These are phyloP conservation scores for Argyrosomus japonicus DNA, from an alignment of 2,113 vertebrate genomes.

Conservation along the genomic window DNA sequence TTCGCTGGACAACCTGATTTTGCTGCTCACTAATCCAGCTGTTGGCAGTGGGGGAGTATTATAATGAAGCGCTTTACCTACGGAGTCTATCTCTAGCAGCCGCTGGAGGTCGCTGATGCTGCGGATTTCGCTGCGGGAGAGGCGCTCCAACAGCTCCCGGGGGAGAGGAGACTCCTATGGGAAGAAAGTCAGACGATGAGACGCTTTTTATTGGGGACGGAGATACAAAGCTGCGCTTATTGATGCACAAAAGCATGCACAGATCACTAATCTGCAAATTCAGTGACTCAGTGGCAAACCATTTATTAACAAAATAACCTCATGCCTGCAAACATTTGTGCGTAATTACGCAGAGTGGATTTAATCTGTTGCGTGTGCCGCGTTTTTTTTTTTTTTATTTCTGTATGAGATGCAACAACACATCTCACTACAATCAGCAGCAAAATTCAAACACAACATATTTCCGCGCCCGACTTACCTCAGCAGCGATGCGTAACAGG, in stretches of 20 bases:
- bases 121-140: slow-evolving; percentile 93
- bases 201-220: neutral
- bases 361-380: neutral
- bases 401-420: neutral
- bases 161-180: slow-evolving; percentile 92
- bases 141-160: slow-evolving; percentile 91
- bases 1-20: neutral
- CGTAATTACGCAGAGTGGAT: slow-evolving; percentile 49
- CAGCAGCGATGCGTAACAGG: slow-evolving; percentile 76
- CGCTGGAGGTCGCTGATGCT: slow-evolving; percentile 98
- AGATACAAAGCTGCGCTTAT: neutral
- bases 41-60: slow-evolving; percentile 35
- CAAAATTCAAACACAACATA: neutral
- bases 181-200: slow-evolving; percentile 29
- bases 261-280: neutral
- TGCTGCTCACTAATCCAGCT: neutral
- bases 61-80: slow-evolving; percentile 92
- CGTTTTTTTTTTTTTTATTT: neutral
- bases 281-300: neutral
- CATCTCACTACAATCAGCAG: neutral
- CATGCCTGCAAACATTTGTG: neutral
- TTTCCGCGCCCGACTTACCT: slow-evolving; percentile 61
- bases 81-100: slow-evolving; percentile 95
- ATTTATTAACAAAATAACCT: neutral
- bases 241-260: neutral